These are phyloP conservation scores for Mohoua ochrocephala DNA, from an alignment of 2,113 vertebrate genomes.

Conservation along the genomic window DNA sequence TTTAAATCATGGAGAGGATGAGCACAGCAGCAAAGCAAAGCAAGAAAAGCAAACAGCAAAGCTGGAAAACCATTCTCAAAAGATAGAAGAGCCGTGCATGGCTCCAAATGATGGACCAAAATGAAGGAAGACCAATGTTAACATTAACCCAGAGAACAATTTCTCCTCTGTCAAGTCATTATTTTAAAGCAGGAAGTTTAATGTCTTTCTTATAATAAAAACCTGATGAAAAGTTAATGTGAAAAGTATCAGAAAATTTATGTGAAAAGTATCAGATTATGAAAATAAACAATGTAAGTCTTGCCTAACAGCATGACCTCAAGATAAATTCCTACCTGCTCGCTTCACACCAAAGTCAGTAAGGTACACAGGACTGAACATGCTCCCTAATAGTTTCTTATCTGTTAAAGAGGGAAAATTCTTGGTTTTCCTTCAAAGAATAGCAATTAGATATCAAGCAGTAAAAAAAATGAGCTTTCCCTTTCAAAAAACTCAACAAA, in stretches of 20 bases:
- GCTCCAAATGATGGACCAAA: not conserved
- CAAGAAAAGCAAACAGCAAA: not conserved
- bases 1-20: not conserved
- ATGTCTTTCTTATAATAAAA: not conserved
- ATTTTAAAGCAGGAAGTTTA: not conserved
- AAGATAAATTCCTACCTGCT: not conserved
- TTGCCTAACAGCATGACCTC: not conserved
- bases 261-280: not conserved
- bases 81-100: accelerated
- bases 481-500: not conserved
- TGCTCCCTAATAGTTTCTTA: not conserved
- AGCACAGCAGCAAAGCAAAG: not conserved
- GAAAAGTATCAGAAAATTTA: not conserved
- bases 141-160: not conserved
- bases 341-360: not conserved
- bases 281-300: not conserved
- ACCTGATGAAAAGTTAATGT: not conserved
- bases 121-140: not conserved
- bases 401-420: not conserved
- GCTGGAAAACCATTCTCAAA: not conserved
- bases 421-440: not conserved
- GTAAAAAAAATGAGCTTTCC: not conserved
- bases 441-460: not conserved
- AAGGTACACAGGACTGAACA: not conserved
- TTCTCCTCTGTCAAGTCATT: not conserved